These are phyloP conservation scores for Verasper variegatus DNA, from an alignment of 2,113 vertebrate genomes.

Conservation along the genomic window DNA sequence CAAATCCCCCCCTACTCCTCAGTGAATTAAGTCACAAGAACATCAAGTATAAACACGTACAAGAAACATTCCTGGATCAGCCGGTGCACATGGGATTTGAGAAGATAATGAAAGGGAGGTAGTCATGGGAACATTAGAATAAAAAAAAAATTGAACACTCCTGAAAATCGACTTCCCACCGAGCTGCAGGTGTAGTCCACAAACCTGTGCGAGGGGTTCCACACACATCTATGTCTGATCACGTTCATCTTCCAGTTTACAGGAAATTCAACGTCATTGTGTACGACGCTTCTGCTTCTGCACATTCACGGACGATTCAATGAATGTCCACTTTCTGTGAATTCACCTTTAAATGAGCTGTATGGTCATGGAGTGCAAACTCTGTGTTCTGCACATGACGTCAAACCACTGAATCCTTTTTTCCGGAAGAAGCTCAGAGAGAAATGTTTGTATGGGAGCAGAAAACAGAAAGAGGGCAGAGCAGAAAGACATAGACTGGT, in stretches of 20 bases:
- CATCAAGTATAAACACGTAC: neutral
- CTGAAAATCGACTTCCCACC: neutral
- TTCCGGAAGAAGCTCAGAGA: conserved; percentile 20
- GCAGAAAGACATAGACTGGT: conserved; percentile 37
- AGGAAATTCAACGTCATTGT: neutral
- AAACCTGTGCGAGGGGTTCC: neutral
- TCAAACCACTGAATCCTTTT: conserved; percentile 26
- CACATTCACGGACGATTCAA: neutral
- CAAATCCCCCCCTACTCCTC: neutral
- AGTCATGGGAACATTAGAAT: neutral
- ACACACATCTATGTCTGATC: neutral
- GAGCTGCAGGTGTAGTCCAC: neutral
- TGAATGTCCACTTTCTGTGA: neutral
- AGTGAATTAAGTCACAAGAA: neutral
- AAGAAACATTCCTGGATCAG: neutral
- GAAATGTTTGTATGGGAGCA: conserved; percentile 47
- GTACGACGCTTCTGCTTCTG: neutral
- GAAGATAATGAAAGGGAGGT: neutral
- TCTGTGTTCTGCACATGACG: conserved; percentile 13
- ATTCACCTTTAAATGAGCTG: neutral
- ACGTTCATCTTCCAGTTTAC: neutral
- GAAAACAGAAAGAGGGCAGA: conserved; percentile 43
- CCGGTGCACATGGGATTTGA: neutral
- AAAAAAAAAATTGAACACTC: neutral
- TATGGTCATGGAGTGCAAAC: conserved; percentile 8